Conservation (phyloP, 2,888 invertebrate genomes). For the Plagodis dolabraria region DNA sequence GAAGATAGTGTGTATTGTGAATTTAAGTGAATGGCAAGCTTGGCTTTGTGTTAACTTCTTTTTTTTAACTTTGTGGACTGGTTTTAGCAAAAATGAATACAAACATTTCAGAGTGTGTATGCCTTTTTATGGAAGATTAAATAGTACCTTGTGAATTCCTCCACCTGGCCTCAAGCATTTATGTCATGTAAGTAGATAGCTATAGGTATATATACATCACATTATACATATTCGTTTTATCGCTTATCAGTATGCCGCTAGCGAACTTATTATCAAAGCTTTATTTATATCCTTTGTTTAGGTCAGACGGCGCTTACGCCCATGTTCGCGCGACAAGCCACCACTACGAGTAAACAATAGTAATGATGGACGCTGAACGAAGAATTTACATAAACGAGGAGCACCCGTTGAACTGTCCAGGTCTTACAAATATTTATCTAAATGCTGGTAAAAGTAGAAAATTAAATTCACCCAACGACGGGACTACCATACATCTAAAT, state of each 20-base stretch:
- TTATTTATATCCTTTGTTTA: conserved; percentile 75
- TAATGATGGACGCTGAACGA: conserved; percentile 72
- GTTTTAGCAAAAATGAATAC: conserved; percentile 36
- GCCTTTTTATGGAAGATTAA: not conserved
- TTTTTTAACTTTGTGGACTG: conserved; percentile 55
- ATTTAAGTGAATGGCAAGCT: conserved; percentile 48
- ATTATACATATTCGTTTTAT: not conserved
- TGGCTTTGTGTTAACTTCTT: conserved; percentile 56
- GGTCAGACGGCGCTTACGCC: conserved; percentile 71
- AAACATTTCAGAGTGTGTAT: conserved; percentile 21
- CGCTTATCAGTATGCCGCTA: conserved; percentile 59
- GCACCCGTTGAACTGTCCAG: conserved; percentile 71
- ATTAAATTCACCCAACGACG: conserved; percentile 62
- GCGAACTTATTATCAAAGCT: conserved; percentile 71
- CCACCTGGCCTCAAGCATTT: not conserved
- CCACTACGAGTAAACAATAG: conserved; percentile 46
- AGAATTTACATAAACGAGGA: conserved; percentile 74
- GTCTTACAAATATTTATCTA: conserved; percentile 77
- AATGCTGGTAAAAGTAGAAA: conserved; percentile 73
- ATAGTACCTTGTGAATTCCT: not conserved
- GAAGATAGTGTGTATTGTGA: conserved; percentile 31
- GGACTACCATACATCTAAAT: conserved; percentile 76
- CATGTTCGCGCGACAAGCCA: conserved; percentile 57
- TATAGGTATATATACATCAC: no score
- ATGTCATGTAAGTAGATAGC: conserved; percentile 43